phyloP scores from a whole-genome alignment of 1,140 invertebrate species.

The Gryllus bimaculatus region DNA sequence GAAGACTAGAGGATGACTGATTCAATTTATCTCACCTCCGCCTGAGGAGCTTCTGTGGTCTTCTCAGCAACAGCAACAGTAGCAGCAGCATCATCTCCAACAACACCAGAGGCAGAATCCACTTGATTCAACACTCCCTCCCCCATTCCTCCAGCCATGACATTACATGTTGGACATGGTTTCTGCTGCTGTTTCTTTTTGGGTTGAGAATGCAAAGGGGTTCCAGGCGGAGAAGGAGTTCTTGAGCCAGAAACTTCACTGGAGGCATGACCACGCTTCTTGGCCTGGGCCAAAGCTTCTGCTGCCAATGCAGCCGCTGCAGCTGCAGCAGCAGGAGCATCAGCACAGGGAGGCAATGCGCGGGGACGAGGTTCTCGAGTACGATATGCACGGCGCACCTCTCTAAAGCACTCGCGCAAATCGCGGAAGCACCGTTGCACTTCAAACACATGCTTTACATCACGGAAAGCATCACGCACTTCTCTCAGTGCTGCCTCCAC shows the following conservation, averaged over 20 bases:
- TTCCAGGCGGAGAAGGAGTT: neutral
- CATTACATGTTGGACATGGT: neutral
- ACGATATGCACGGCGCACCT: neutral
- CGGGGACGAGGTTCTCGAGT: neutral
- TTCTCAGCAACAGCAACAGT: neutral
- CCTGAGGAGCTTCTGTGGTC: neutral
- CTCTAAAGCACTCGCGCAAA: neutral
- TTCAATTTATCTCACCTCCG: neutral
- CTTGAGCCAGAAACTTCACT: neutral
- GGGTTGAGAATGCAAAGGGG: neutral
- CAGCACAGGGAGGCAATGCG: neutral
- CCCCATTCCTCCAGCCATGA: neutral
- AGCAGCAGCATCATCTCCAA: neutral
- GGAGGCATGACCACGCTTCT: neutral
- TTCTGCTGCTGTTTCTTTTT: neutral
- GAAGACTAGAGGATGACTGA: too few species aligned
- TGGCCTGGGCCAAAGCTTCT: neutral
- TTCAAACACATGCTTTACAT: constrained; percentile 1
- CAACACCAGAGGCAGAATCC: neutral
- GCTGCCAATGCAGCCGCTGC: too few species aligned
- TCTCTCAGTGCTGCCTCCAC: neutral
- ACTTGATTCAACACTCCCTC: too few species aligned
- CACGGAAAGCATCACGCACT: neutral
- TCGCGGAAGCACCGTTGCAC: neutral
- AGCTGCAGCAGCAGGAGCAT: neutral